phyloP scores from a whole-genome alignment of 92 coral and sea anemone species.

The Heteractis magnifica region DNA sequence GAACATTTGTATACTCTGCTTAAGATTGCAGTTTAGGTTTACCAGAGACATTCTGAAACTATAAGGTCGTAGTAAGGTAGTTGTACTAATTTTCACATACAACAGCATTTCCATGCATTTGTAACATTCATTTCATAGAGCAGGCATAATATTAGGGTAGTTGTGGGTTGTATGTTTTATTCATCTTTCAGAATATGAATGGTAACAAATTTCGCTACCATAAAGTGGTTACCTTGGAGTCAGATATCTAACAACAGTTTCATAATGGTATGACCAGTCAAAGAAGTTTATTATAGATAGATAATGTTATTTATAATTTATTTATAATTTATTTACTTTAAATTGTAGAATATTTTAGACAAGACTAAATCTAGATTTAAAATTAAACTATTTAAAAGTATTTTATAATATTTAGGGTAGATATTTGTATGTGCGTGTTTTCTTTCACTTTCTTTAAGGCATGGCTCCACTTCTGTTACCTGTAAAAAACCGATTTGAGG shows the following conservation, averaged over 20 bases:
- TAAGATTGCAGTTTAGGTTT: slow-evolving; percentile 15
- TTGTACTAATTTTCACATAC: not conserved
- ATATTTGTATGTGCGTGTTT: slow-evolving; percentile 17
- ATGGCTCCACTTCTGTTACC: not conserved
- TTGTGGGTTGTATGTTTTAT: slow-evolving; percentile 20
- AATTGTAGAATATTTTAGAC: not conserved
- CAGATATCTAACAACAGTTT: not conserved
- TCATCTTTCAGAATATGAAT: slow-evolving; percentile 39
- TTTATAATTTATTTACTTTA: not conserved
- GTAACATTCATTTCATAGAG: not conserved
- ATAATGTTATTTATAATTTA: not conserved
- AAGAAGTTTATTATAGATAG: not conserved
- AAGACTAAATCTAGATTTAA: not conserved
- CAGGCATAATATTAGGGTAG: not conserved
- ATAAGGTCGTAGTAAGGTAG: not conserved
- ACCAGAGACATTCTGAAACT: not conserved
- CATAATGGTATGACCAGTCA: not conserved
- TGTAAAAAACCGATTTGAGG: not conserved
- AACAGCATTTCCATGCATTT: not conserved
- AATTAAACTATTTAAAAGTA: not conserved
- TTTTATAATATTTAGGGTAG: not conserved
- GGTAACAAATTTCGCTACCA: not conserved
- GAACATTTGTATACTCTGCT: slow-evolving; percentile 23
- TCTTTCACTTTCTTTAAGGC: slow-evolving; percentile 22
- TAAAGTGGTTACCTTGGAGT: not conserved